These are phyloP conservation scores for Epinephelus coioides DNA, from an alignment of 2,797 vertebrate genomes.

Conservation along the genomic window DNA sequence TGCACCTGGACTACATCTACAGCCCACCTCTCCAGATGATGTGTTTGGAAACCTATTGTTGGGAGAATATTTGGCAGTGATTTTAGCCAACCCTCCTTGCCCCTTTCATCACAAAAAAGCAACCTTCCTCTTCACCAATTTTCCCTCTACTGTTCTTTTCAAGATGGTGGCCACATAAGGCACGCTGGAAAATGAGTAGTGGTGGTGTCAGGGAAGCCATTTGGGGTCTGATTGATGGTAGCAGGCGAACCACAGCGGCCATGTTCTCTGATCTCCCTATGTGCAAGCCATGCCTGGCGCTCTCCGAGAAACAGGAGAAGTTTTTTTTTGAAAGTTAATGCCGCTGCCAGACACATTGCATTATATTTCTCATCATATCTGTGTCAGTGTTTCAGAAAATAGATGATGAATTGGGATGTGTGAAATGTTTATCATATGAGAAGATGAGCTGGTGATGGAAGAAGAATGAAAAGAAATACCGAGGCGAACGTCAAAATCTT, in stretches of 20 bases:
- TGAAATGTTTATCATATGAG: slow-evolving; percentile 57
- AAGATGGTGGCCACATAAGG: slow-evolving; percentile 85
- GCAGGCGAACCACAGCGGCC: slow-evolving; percentile 82
- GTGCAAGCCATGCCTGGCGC: slow-evolving; percentile 78
- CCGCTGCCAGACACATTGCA: slow-evolving; percentile 70
- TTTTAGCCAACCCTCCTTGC: slow-evolving; percentile 58
- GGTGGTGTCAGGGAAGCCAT: slow-evolving; percentile 85
- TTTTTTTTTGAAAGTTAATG: slow-evolving; percentile 75
- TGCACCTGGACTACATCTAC: slow-evolving; percentile 81
- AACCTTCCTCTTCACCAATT: slow-evolving; percentile 47
- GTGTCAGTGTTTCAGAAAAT: slow-evolving; percentile 75
- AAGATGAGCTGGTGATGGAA: slow-evolving; percentile 28
- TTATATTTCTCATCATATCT: slow-evolving; percentile 77
- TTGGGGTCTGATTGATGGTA: slow-evolving; percentile 87
- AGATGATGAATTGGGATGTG: slow-evolving; percentile 71
- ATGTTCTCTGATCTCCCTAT: slow-evolving; percentile 82
- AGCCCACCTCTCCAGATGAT: slow-evolving; percentile 72
- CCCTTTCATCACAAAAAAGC: slow-evolving; percentile 49
- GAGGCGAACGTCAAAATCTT: slow-evolving; percentile 9
- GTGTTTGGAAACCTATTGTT: slow-evolving; percentile 82
- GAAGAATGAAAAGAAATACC: slow-evolving; percentile 16
- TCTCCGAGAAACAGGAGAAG: slow-evolving; percentile 76
- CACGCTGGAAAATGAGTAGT: slow-evolving; percentile 78
- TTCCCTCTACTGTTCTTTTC: slow-evolving; percentile 69
- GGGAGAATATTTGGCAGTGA: slow-evolving; percentile 83